Conservation (phyloP, 1,140 invertebrate species). For the Drosophila arawakana region DNA sequence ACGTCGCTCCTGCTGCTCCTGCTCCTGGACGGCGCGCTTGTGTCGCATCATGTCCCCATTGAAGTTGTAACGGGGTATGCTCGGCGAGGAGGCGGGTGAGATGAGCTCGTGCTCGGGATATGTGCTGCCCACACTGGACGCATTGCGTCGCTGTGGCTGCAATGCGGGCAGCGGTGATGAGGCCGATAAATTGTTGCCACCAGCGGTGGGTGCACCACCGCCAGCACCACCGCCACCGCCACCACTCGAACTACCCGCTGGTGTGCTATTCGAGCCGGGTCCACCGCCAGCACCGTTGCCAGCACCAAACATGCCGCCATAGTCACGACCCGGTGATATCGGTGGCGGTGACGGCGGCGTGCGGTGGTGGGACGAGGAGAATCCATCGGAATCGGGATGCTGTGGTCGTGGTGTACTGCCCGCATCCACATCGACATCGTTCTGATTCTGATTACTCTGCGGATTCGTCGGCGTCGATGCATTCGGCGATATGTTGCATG, state of each 20-base stretch:
- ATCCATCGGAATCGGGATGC: conserved; percentile 77
- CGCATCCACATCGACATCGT: conserved; percentile 83
- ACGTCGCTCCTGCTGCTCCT: conserved; percentile 70
- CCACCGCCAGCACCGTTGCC: conserved; percentile 57
- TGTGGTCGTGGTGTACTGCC: conserved; percentile 77
- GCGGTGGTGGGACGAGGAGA: conserved; percentile 77
- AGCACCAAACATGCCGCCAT: conserved; percentile 71
- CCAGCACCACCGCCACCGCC: conserved; percentile 57
- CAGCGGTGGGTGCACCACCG: conserved; percentile 7
- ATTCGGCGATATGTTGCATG: conserved; percentile 80
- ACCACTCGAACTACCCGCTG: conserved; percentile 75
- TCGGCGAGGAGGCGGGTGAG: conserved; percentile 83
- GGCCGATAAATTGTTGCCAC: conserved; percentile 76
- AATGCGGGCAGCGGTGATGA: conserved; percentile 78
- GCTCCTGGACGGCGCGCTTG: conserved; percentile 75
- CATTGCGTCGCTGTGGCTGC: conserved; percentile 75
- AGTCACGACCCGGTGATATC: conserved; percentile 81
- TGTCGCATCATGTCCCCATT: conserved; percentile 81
- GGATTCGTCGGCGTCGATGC: conserved; percentile 80
- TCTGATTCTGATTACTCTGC: conserved; percentile 81
- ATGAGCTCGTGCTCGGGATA: conserved; percentile 84
- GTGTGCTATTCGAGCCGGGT: conserved; percentile 68
- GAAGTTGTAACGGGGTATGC: conserved; percentile 83
- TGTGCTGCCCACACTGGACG: conserved; percentile 80
- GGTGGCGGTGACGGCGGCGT: conserved; percentile 81